Evolutionary conservation across 2,888 invertebrate genomes (phyloP).

Genomic region (Protophormia terraenovae): DNA sequence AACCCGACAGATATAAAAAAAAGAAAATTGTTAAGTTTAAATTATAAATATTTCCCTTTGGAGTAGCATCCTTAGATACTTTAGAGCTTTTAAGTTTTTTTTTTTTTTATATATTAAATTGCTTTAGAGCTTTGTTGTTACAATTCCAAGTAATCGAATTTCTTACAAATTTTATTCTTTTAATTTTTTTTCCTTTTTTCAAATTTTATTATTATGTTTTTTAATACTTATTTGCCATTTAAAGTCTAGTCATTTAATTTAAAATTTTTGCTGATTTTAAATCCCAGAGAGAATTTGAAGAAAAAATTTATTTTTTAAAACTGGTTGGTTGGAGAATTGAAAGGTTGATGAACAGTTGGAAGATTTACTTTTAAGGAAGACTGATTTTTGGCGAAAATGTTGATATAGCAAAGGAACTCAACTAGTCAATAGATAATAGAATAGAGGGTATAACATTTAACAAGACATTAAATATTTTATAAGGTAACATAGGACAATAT

Average conservation of each 20-base stretch:
- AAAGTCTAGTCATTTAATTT: slow-evolving; percentile 37
- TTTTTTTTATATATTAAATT: slow-evolving; percentile 18
- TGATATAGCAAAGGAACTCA: too few relatives aligned
- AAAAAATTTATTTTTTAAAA: neutral
- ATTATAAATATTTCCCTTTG: slow-evolving; percentile 35
- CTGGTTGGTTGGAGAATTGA: too few relatives aligned
- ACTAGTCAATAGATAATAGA: too few relatives aligned
- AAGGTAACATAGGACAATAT: too few relatives aligned
- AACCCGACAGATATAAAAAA: neutral
- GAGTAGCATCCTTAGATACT: neutral
- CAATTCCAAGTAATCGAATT: slow-evolving; percentile 6
- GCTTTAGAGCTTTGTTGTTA: slow-evolving; percentile 2
- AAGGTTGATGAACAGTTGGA: too few relatives aligned
- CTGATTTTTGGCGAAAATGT: too few relatives aligned
- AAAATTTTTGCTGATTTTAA: neutral
- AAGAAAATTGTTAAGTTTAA: neutral
- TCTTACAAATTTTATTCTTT: neutral
- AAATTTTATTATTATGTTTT: neutral
- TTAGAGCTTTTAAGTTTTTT: neutral
- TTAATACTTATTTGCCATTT: neutral
- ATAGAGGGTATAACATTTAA: too few relatives aligned
- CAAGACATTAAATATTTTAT: too few relatives aligned
- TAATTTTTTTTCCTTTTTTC: neutral
- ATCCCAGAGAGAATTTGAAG: neutral
- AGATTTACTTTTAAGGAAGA: too few relatives aligned